Evolutionary conservation across 1,140 invertebrate species (phyloP).

Genomic region (Apis mellifera): DNA sequence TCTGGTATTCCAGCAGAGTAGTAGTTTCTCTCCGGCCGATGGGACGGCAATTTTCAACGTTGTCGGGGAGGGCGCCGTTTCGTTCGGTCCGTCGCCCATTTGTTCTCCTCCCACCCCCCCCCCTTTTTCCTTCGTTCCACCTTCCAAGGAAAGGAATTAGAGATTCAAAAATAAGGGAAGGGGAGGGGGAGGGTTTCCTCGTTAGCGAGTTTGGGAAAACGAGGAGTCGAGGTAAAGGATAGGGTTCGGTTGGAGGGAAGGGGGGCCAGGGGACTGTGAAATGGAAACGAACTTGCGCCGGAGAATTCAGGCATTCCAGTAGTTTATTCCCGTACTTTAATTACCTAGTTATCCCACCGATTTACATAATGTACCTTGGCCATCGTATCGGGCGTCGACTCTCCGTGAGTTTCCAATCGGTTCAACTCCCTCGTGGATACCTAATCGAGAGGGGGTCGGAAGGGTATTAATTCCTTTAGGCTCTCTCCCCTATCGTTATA

Average conservation of each 20-base stretch:
- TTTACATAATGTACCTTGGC: slow-evolving; percentile 67
- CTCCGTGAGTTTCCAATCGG: slow-evolving; percentile 63
- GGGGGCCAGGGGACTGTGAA: slow-evolving; percentile 49
- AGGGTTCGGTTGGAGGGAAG: background rate
- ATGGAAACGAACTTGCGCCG: slow-evolving; percentile 60
- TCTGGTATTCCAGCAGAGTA: background rate
- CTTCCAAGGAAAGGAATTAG: slow-evolving; percentile 57
- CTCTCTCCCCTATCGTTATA: slow-evolving; percentile 65
- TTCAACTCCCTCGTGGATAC: slow-evolving; percentile 53
- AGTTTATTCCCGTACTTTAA: slow-evolving; percentile 70
- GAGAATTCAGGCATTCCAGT: slow-evolving; percentile 60
- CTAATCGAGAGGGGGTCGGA: slow-evolving; percentile 51
- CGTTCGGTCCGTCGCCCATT: slow-evolving; percentile 35
- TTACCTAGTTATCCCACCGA: slow-evolving; percentile 67
- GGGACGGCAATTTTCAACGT: slow-evolving; percentile 27
- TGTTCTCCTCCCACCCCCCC: slow-evolving; percentile 29
- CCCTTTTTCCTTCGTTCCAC: slow-evolving; percentile 5
- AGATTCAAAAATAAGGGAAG: slow-evolving; percentile 61
- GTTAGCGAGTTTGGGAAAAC: slow-evolving; percentile 50
- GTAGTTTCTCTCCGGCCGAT: background rate
- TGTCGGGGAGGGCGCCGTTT: background rate
- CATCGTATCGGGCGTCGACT: slow-evolving; percentile 42
- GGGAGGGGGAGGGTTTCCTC: slow-evolving; percentile 46
- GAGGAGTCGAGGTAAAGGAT: background rate
- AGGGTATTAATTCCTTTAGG: slow-evolving; percentile 66